Evolutionary conservation across 1,140 invertebrate species (phyloP), one percentile per base, ranked within the genome.

Genomic region (Drosophila ogumai): DNA sequence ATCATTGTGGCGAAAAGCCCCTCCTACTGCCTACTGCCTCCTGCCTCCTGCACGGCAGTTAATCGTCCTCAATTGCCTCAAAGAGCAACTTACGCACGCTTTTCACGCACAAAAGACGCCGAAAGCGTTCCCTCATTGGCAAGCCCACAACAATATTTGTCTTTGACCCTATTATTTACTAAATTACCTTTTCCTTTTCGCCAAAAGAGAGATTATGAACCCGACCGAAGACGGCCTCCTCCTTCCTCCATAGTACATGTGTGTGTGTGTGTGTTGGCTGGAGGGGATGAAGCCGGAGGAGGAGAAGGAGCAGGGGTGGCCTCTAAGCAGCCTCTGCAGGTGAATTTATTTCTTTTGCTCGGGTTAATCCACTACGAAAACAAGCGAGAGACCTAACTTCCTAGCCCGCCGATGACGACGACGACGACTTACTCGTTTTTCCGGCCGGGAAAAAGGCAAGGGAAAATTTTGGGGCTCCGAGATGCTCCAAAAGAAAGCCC

Each of bases 81-180:
- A 50, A 56, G 73, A 82, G 69, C 74, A 86, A 87, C 82, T 88
- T 87, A 82, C 60, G 76, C 82, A 87, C 84, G 84, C 84, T 82
- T 87, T 88, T 77, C 84, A 87, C 84, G 82, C 82, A 88, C 79
- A 82, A 73, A 77, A 69, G 67, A 86, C 60, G 82, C 84, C 79
- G 84, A 76, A 52, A 87, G 82, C 79, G 57, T 58, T 72, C 34
- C 43, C 73, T 80, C 81, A 78, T 85, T 79, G 75, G 63, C 71
- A 77, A 59, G 65, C 82, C 71, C 69, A 81, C 82, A 73, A 76
- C 67, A 87, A 87, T 87, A 87, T 87, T 87, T 87, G 82, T 87
- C 82, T 87, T 88, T 82, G 82, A 87, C 82, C 82, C 82, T 88
- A 88, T 87, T 87, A 87, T 87, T 87, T 87, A 87, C 82, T 87